phyloP scores from a whole-genome alignment of 2,797 vertebrate species.

The Enteromius anoplus region DNA sequence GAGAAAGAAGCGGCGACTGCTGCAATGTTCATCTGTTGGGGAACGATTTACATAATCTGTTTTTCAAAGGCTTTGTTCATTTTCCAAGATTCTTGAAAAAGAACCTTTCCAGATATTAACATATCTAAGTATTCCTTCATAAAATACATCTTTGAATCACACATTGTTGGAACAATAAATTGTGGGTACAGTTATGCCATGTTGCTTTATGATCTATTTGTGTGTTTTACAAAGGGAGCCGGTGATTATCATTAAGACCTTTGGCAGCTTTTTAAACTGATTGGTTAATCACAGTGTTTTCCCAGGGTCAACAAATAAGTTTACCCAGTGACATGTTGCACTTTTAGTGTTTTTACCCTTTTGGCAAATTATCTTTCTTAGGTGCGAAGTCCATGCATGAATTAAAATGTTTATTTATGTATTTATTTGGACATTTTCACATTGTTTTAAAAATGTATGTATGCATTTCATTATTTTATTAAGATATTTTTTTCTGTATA shows the following conservation, averaged over 20 bases:
- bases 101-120: not conserved
- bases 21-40: not conserved
- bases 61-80: slow-evolving; percentile 1
- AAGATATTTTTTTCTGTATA: not conserved
- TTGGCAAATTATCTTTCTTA: not conserved
- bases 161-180: not conserved
- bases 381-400: not conserved
- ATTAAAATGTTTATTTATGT: not conserved
- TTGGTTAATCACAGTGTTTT: too few relatives aligned
- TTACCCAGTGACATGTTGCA: too few relatives aligned
- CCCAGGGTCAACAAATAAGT: too few relatives aligned
- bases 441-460: too few relatives aligned
- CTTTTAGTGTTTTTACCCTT: not conserved
- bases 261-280: slow-evolving; percentile 18
- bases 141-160: not conserved
- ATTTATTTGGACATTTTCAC: not conserved
- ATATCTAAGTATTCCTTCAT: not conserved
- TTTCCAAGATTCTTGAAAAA: not conserved
- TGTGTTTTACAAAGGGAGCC: slow-evolving; percentile 8
- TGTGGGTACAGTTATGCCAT: not conserved
- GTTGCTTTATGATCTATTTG: slow-evolving; percentile 20
- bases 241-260: not conserved
- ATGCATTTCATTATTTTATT: too few relatives aligned
- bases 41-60: slow-evolving; percentile 2
- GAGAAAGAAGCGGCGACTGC: not conserved